phyloP scores from a whole-genome alignment of 1,140 invertebrate species.

The Drosophila pseudoananassae region DNA sequence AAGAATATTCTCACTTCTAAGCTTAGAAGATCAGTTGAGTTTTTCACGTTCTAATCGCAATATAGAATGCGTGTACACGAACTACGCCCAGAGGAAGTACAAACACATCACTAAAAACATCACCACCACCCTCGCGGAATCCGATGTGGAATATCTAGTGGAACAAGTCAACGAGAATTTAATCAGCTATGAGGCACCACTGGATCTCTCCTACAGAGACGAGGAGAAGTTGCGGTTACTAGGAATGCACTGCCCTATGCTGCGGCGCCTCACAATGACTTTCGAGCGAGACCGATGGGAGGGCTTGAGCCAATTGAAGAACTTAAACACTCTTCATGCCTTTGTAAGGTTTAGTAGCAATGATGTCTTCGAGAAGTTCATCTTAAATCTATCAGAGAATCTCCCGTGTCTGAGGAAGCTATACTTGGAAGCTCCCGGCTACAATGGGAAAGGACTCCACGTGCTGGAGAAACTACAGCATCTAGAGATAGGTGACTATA shows the following conservation, averaged over 20 bases:
- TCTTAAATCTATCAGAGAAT: neutral
- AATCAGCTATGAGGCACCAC: conserved; percentile 40
- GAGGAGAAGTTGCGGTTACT: conserved; percentile 30
- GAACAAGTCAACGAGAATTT: conserved; percentile 5
- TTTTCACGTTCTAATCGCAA: neutral
- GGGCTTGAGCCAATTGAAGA: conserved; percentile 1
- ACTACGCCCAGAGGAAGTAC: neutral
- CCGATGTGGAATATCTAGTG: conserved; percentile 18
- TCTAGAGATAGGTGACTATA: too few relatives aligned
- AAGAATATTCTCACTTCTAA: conserved; percentile 17
- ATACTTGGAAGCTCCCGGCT: neutral
- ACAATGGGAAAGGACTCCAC: conserved; percentile 6
- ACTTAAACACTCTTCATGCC: conserved; percentile 14
- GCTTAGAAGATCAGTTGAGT: conserved; percentile 15
- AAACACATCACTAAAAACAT: conserved; percentile 3
- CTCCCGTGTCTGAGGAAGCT: conserved; percentile 12
- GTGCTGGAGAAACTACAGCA: conserved; percentile 10
- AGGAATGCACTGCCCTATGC: neutral
- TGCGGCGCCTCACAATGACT: conserved; percentile 15
- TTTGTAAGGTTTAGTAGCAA: neutral
- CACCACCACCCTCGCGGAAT: neutral
- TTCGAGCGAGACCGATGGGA: neutral
- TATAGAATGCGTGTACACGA: neutral
- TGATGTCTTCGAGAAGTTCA: neutral
- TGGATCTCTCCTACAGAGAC: neutral